phyloP scores from a whole-genome alignment of 2,113 vertebrate species.

The Columbina picui region DNA sequence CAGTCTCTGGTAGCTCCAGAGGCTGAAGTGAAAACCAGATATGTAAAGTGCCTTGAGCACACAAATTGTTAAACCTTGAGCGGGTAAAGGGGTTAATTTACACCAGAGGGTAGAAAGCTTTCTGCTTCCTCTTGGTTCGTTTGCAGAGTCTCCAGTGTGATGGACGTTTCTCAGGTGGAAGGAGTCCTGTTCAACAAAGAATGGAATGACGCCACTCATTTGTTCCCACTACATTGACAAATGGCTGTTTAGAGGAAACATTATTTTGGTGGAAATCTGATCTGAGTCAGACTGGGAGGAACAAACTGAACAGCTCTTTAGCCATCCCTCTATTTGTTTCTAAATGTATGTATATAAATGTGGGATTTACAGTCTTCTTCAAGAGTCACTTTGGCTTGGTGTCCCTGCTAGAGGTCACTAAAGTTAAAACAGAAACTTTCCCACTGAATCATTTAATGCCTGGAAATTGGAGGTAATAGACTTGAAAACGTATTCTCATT shows the following conservation, averaged over 20 bases:
- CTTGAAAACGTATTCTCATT: constrained; percentile 41
- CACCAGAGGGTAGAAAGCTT: not conserved
- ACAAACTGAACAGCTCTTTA: not conserved
- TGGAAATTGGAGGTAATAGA: constrained; percentile 61
- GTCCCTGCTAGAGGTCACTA: constrained; percentile 49
- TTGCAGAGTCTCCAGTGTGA: rapidly evolving
- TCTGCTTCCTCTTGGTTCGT: not conserved
- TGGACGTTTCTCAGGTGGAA: not conserved
- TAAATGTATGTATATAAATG: not conserved
- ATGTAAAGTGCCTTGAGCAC: not conserved
- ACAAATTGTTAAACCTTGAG: not conserved
- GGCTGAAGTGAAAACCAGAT: not conserved
- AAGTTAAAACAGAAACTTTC: constrained; percentile 54
- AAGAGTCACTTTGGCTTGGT: constrained; percentile 4
- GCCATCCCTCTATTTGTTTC: not conserved
- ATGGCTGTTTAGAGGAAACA: not conserved
- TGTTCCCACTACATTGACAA: not conserved
- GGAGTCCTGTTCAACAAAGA: not conserved
- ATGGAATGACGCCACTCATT: not conserved
- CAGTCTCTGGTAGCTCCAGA: not conserved
- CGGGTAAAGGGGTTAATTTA: not conserved
- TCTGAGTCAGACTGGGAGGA: not conserved
- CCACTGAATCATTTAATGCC: constrained; percentile 61
- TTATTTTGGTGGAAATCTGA: not conserved
- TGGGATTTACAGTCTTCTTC: not conserved